These are phyloP conservation scores for Elaphurus davidianus DNA, from an alignment of 2,113 vertebrate species.

Conservation along the genomic window DNA sequence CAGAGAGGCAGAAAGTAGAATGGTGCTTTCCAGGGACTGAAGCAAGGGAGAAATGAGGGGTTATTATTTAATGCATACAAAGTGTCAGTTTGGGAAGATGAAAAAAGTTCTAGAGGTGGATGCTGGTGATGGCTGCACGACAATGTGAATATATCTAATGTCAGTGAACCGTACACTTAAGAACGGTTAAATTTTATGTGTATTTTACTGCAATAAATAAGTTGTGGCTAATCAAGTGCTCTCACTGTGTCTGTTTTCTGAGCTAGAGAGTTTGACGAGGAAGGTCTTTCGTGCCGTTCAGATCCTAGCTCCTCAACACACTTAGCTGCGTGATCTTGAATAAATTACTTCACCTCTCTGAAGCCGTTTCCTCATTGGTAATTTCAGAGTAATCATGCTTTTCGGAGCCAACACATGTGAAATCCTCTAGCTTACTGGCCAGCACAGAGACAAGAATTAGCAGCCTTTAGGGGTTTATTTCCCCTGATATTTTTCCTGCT, in stretches of 20 bases:
- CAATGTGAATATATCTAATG: background rate
- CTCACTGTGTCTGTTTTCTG: background rate
- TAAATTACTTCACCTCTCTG: background rate
- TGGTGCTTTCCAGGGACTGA: background rate
- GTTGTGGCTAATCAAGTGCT: background rate
- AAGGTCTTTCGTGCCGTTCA: background rate
- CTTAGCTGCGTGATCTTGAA: background rate
- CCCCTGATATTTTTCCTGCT: background rate
- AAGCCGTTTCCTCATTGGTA: background rate
- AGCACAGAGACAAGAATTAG: background rate
- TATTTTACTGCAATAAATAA: background rate
- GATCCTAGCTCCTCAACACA: background rate
- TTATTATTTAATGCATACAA: background rate
- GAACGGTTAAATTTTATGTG: background rate
- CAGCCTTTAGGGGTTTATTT: background rate
- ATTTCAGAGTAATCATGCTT: background rate
- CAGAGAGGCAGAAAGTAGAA: background rate
- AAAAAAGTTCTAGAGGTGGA: background rate
- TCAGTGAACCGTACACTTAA: background rate
- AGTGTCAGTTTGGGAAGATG: background rate
- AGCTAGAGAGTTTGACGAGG: background rate
- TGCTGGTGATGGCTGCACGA: background rate
- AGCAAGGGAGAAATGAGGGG: no score
- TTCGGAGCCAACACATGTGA: background rate
- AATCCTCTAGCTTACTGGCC: background rate